Conservation (phyloP, 2,888 invertebrate species). For the Dioctria linearis region DNA sequence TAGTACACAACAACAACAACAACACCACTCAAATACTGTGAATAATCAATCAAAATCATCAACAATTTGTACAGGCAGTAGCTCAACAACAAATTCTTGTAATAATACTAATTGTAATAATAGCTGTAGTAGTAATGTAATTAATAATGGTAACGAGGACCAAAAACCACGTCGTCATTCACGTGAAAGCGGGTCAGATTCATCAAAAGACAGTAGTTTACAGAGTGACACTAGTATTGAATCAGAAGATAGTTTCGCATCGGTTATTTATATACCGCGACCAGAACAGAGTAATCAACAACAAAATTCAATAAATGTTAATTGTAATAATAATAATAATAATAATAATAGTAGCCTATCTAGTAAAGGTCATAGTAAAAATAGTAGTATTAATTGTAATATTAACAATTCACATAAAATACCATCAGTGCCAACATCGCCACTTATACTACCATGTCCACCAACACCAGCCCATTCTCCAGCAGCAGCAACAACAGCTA, state of each 20-base stretch:
- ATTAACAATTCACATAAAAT: conserved; percentile 67
- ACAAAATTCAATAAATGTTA: conserved; percentile 22
- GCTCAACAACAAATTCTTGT: conserved; percentile 58
- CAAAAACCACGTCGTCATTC: conserved; percentile 81
- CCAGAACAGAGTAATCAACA: conserved; percentile 72
- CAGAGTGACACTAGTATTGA: conserved; percentile 96
- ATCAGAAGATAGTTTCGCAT: conserved; percentile 94
- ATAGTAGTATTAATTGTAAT: conserved; percentile 55
- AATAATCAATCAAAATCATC: conserved; percentile 49
- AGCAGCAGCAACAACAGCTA: conserved; percentile 64
- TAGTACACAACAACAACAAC: conserved; percentile 11
- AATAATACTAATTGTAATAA: conserved; percentile 59
- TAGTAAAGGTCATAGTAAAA: conserved; percentile 53
- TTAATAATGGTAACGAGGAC: conserved; percentile 69
- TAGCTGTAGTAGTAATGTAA: conserved; percentile 61
- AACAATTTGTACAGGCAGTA: conserved; percentile 33
- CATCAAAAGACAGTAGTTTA: conserved; percentile 89
- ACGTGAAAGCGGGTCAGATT: conserved; percentile 90
- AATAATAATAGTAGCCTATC: conserved; percentile 57
- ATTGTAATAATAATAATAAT: conserved; percentile 30
- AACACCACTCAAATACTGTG: conserved; percentile 26
- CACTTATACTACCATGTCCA: conserved; percentile 72
- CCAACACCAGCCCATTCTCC: conserved; percentile 71
- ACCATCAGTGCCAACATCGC: conserved; percentile 84
- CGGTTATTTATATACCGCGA: conserved; percentile 92